Conservation (phyloP, 1,140 invertebrate genomes). For the Wasmannia auropunctata region DNA sequence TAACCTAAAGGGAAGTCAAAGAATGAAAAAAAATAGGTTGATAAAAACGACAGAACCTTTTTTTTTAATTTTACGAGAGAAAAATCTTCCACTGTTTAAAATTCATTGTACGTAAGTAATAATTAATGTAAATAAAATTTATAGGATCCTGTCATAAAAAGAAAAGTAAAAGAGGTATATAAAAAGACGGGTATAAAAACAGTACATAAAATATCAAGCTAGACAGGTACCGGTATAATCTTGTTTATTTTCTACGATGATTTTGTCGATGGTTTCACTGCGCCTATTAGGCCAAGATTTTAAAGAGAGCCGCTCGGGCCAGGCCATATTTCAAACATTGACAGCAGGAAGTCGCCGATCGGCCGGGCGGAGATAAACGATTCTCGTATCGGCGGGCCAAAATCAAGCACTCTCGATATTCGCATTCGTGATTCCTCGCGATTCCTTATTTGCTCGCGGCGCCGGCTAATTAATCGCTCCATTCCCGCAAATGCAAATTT, state of each 20-base stretch:
- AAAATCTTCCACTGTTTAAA: not conserved
- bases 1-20: not conserved
- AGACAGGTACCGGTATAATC: not conserved
- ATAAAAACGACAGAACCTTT: not conserved
- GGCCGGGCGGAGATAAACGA: constrained; percentile 39
- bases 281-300: constrained; percentile 25
- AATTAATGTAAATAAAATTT: not conserved
- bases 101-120: not conserved
- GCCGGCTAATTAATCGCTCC: not conserved
- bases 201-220: not conserved
- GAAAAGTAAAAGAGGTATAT: not conserved
- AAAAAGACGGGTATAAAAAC: not conserved
- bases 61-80: not conserved
- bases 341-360: constrained; percentile 59
- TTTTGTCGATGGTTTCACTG: constrained; percentile 16
- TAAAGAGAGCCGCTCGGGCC: constrained; percentile 29
- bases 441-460: not conserved
- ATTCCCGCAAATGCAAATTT: constrained; percentile 27
- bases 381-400: constrained; percentile 21
- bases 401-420: not conserved
- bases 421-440: constrained; percentile 18
- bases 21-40: not conserved
- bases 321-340: constrained; percentile 50
- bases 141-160: not conserved
- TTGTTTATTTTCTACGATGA: constrained; percentile 16